A percentile compares a stretch with the other conserved stretches of the same genome.
These are phyloP conservation scores for Cheirogaleus major DNA, from an alignment of 2,797 vertebrate species.

Conservation along the genomic window DNA sequence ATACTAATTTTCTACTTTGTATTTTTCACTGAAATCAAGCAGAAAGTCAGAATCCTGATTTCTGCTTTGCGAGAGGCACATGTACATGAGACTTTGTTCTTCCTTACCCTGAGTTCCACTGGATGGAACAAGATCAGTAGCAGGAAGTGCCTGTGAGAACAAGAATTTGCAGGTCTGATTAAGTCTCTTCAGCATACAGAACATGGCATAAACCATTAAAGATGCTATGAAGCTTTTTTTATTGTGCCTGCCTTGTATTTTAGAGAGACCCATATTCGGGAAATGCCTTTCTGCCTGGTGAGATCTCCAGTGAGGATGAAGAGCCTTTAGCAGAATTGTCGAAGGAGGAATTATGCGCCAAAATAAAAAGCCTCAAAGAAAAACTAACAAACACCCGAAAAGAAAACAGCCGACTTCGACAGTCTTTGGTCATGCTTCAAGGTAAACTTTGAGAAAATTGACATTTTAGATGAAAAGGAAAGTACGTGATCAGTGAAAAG, in stretches of 20 bases:
- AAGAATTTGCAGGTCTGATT: not conserved
- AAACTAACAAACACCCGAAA: constrained; percentile 82
- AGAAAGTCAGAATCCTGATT: constrained; percentile 6
- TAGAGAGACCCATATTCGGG: constrained; percentile 82
- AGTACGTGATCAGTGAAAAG: not conserved
- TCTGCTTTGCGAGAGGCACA: not conserved
- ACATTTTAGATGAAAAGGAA: constrained; percentile 52
- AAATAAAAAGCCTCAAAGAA: constrained; percentile 85
- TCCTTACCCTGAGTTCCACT: not conserved
- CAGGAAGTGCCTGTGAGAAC: not conserved
- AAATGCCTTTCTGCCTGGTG: constrained; percentile 82
- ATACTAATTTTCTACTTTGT: not conserved
- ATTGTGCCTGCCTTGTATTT: constrained; percentile 62
- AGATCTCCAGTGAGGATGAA: constrained; percentile 86
- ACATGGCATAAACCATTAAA: not conserved
- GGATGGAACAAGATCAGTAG: not conserved
- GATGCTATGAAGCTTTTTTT: not conserved
- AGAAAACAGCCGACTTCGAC: constrained; percentile 86
- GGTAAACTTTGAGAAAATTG: constrained; percentile 77
- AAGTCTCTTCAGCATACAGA: not conserved
- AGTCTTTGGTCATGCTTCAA: constrained; percentile 87
- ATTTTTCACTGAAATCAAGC: not conserved
- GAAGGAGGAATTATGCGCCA: constrained; percentile 84
- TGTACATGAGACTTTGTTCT: not conserved
- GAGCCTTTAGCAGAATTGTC: constrained; percentile 84